Conservation (phyloP, 2,888 invertebrate species). For the Heliothis peltigera region DNA sequence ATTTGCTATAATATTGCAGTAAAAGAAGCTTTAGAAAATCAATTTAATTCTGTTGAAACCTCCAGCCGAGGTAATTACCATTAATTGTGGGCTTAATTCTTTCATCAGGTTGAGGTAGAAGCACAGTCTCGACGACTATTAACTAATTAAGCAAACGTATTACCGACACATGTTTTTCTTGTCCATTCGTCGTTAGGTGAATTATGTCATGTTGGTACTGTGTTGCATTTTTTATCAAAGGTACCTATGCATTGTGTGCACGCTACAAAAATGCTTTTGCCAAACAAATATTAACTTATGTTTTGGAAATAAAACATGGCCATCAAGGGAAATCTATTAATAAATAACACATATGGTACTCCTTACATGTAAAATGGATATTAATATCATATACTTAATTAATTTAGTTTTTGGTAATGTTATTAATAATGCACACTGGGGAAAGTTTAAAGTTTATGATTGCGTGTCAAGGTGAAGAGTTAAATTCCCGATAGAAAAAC, state of each 20-base stretch:
- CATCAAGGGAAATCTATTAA: conserved; percentile 42
- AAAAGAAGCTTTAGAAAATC: conserved; percentile 74
- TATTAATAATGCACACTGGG: conserved; percentile 46
- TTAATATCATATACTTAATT: conserved; percentile 29
- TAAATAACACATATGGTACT: conserved; percentile 19
- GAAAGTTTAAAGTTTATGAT: conserved; percentile 35
- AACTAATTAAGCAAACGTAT: conserved; percentile 75
- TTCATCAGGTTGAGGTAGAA: conserved; percentile 67
- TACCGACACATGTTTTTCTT: conserved; percentile 50
- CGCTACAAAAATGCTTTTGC: not conserved
- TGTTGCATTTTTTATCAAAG: not conserved
- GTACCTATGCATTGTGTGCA: not conserved
- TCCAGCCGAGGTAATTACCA: conserved; percentile 82
- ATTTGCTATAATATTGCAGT: conserved; percentile 56
- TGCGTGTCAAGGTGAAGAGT: conserved; percentile 52
- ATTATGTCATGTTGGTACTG: conserved; percentile 19
- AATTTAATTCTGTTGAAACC: conserved; percentile 77
- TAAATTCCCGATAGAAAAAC: conserved; percentile 53
- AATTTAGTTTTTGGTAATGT: conserved; percentile 45
- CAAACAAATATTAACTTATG: not conserved
- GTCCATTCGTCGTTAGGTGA: conserved; percentile 30
- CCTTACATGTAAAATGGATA: conserved; percentile 40
- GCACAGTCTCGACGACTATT: conserved; percentile 66
- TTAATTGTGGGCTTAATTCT: conserved; percentile 78
- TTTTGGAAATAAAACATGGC: conserved; percentile 29